A percentile compares a stretch with the other conserved stretches of the same genome.
These are phyloP conservation scores for Drosophila sucinea DNA, from an alignment of 1,140 invertebrate genomes.

Conservation along the genomic window DNA sequence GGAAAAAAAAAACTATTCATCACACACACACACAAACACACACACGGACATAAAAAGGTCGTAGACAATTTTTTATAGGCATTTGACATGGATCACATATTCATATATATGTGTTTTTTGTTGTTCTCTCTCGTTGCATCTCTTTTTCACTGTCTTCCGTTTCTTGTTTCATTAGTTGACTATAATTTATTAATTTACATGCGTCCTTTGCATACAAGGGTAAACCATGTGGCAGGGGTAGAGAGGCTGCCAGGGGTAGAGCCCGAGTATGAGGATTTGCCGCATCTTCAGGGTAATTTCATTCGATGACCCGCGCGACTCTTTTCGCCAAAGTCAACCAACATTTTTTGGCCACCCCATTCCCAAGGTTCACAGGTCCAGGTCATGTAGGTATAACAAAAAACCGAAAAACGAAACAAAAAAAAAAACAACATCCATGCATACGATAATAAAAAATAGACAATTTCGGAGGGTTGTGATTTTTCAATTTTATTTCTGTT, in stretches of 20 bases:
- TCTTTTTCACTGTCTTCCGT: slow-evolving; percentile 26
- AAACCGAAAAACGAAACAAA: slow-evolving; percentile 9
- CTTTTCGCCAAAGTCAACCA: slow-evolving; percentile 16
- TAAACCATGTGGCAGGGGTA: slow-evolving; percentile 17
- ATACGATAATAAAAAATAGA: slow-evolving; percentile 5
- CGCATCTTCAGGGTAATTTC: slow-evolving; percentile 77
- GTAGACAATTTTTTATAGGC: slow-evolving; percentile 74
- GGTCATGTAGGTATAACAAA: slow-evolving; percentile 50
- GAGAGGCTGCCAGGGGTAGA: slow-evolving; percentile 29
- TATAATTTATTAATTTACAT: slow-evolving; percentile 82
- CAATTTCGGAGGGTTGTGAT: slow-evolving; percentile 10
- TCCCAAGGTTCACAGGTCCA: slow-evolving; percentile 50
- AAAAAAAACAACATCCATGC: slow-evolving; percentile 4
- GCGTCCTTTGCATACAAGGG: slow-evolving; percentile 70
- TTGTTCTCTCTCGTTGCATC: slow-evolving; percentile 14
- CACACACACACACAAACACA: slow-evolving; percentile 22
- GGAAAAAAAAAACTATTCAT: slow-evolving; percentile 48
- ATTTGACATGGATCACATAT: slow-evolving; percentile 57
- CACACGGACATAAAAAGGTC: slow-evolving; percentile 43
- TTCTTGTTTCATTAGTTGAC: slow-evolving; percentile 71
- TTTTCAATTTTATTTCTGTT: background rate
- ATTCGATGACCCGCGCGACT: slow-evolving; percentile 56
- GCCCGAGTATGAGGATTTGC: slow-evolving; percentile 24
- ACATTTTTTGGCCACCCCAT: slow-evolving; percentile 30
- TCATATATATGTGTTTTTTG: slow-evolving; percentile 37